A percentile compares a stretch with the other conserved stretches of the same genome.
Evolutionary conservation across 2,797 vertebrate genomes (phyloP).

Genomic region (Chanos chanos): DNA sequence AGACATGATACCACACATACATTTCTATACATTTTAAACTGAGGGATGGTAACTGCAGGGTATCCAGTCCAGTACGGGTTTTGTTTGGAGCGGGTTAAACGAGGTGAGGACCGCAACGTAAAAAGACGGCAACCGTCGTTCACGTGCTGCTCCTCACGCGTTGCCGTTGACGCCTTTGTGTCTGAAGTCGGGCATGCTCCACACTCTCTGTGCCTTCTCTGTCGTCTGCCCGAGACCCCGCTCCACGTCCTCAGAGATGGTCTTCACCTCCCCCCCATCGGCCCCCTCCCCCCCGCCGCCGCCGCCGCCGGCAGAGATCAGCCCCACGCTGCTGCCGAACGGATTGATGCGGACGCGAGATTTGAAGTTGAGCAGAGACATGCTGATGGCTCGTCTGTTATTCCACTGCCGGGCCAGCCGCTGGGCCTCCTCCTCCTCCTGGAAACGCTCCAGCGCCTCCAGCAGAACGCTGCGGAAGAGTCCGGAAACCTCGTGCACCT

Average conservation of each 20-base stretch:
- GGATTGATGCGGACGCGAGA: constrained; percentile 88
- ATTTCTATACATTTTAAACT: no score
- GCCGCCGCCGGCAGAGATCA: constrained; percentile 64
- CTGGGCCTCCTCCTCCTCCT: constrained; percentile 85
- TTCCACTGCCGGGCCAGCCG: constrained; percentile 86
- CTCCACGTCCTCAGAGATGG: constrained; percentile 92
- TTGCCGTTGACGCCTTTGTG: constrained; percentile 60
- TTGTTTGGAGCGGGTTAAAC: no score
- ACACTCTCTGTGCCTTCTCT: constrained; percentile 73
- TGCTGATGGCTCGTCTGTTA: constrained; percentile 79
- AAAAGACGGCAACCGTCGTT: no score
- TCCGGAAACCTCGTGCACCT: constrained; percentile 81
- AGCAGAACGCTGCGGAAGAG: constrained; percentile 86
- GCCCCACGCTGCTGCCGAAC: constrained; percentile 83
- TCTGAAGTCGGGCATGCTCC: constrained; percentile 93
- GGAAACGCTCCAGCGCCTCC: constrained; percentile 80
- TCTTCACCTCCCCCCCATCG: constrained; percentile 69
- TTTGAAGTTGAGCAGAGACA: constrained; percentile 81
- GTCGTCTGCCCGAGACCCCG: constrained; percentile 52
- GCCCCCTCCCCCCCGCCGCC: constrained; percentile 29
- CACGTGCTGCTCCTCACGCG: constrained; percentile 57
- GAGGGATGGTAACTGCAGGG: no score
- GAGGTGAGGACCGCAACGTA: no score
- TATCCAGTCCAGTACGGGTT: no score
- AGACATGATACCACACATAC: no score